Conservation (phyloP, 2,888 invertebrate genomes). For the Epinotia nisella region DNA sequence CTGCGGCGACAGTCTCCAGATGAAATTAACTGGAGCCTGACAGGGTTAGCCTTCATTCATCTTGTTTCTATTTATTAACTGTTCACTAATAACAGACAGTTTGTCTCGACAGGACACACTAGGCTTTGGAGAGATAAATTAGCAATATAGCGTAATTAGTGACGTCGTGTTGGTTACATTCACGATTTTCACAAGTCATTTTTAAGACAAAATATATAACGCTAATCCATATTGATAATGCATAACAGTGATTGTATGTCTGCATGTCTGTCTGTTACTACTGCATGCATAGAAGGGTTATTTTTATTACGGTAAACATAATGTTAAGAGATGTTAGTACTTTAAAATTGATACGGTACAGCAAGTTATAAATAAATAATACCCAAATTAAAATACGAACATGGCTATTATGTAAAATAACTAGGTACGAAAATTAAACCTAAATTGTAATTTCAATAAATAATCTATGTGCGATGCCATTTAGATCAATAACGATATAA, state of each 20-base stretch:
- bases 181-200: background rate
- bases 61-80: constrained; percentile 45
- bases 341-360: too few species aligned
- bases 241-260: background rate
- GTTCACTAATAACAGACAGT: constrained; percentile 41
- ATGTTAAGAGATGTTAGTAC: too few species aligned
- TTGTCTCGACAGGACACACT: constrained; percentile 29
- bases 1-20: constrained; percentile 42
- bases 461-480: too few species aligned
- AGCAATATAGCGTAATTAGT: constrained; percentile 11
- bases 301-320: too few species aligned
- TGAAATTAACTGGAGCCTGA: constrained; percentile 44
- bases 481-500: too few species aligned
- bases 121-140: constrained; percentile 14
- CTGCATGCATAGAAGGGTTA: too few species aligned
- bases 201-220: background rate
- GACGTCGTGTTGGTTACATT: background rate
- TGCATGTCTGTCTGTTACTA: too few species aligned
- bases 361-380: too few species aligned
- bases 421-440: too few species aligned
- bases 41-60: constrained; percentile 45
- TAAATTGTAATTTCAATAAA: too few species aligned
- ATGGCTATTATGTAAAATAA: too few species aligned
- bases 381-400: too few species aligned
- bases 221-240: background rate